These are phyloP conservation scores for Mesocricetus auratus DNA, from an alignment of 2,113 vertebrate genomes.

Conservation along the genomic window DNA sequence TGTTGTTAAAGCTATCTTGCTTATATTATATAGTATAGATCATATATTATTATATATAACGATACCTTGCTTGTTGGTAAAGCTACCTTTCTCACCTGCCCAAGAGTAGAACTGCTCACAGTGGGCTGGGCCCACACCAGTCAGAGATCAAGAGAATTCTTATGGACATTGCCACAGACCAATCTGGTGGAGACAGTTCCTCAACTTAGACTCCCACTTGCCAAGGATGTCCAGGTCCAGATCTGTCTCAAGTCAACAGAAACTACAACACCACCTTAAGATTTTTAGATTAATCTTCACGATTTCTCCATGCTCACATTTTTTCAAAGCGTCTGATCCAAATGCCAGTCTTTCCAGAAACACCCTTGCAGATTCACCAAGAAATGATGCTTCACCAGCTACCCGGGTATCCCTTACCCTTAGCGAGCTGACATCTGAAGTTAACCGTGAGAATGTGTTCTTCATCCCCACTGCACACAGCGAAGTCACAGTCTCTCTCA, in stretches of 20 bases:
- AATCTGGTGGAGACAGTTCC: background rate
- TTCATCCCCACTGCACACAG: fast-evolving
- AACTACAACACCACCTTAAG: no score
- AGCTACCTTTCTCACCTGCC: background rate
- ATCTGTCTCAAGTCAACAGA: background rate
- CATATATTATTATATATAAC: no score
- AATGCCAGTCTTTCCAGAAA: background rate
- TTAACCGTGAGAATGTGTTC: fast-evolving
- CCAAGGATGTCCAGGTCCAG: background rate
- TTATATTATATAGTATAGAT: no score
- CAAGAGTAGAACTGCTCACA: background rate
- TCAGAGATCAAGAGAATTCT: background rate
- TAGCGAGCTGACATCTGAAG: background rate
- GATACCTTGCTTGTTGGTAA: no score
- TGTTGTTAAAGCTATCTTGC: background rate
- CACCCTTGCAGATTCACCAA: background rate
- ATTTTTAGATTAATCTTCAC: background rate
- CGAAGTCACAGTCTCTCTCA: no score
- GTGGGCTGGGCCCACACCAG: background rate
- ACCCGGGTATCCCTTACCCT: background rate
- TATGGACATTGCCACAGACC: background rate
- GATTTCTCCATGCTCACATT: fast-evolving
- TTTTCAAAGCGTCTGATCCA: background rate
- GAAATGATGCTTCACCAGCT: background rate
- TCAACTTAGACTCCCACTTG: background rate